Evolutionary conservation across 2,113 vertebrate genomes (phyloP), one percentile per base, ranked within the genome.

Genomic region (Tyrannus savana): DNA sequence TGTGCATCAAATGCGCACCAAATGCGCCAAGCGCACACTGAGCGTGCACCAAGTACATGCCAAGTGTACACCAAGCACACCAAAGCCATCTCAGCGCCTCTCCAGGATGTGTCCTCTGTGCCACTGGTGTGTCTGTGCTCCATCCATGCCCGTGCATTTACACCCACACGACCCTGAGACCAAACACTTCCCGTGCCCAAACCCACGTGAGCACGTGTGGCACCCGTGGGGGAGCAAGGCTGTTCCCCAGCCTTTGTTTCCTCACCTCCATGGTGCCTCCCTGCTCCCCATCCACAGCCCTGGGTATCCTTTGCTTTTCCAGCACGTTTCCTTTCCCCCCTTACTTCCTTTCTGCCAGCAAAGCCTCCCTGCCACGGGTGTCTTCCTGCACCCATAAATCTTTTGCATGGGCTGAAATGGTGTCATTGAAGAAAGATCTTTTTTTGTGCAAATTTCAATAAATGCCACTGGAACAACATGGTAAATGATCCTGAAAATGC

Each of bases 401-500:
- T 97, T 85, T 89, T 73, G 80, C 84, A 37, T 22, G 76, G 83
- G 76, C 60, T 92, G 93, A 87, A 96, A 79, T 42, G 35, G 93
- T 93, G 93, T 68, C 89, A 84, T 35, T 92, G 89, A 93, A 82
- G 85, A 94, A 82, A 75, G 91, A 94, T 86, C 77, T 84, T 87
- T 93, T 95, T 93, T 93, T 89, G 95, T 95, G 93, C 66, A 74
- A 81, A 94, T 97, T 95, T 97, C 97, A 91, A 96, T 96, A 97
- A 97, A 96, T 55, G 95, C 94, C 94, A 93, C 71, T 35, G 87
- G 87, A 95, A 97, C 93, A 93, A 92, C 31, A 31, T 1, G 9
- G 91, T 63, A 96, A 97, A 93, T 97, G 96, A 97, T 97, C 95
- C 95, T 97, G 96, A 97, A 97, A 97, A 97, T 93, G 41, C 81